Evolutionary conservation across 2,797 vertebrate species (phyloP), one percentile per base, ranked within the genome.

Genomic region (Rhabdophis nuchalis): DNA sequence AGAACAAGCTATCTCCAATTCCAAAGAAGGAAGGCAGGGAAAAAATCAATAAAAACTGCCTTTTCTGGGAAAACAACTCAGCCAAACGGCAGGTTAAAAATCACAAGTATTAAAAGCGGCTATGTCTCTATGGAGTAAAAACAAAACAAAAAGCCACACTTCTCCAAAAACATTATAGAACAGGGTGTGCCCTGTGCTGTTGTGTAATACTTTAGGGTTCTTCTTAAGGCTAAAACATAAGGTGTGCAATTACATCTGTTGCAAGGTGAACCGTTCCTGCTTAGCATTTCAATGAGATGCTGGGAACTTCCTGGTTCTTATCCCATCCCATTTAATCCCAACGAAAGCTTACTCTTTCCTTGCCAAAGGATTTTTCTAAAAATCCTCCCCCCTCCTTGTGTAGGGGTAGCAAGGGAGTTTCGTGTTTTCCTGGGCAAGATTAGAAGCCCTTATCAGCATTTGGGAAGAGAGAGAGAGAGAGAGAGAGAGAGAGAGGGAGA

Each of bases 131-230:
- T 11, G 9, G 25, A 57, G 20, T 9, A 56, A 20, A 87, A 87
- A 36, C 2, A 32, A 20, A 27, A 60, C 20, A 25, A 57, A 57
- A 57, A 18, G 18, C 57, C 46, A 50, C 46, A 50, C 25, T 29
- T 50, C 85, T 29, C n/a, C 20, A 4, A 41, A 56, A 56, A 29
- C 50, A 41, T 7, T 27, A 77, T 90, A 94, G 88, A 93, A 92
- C 90, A 87, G 72, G 61, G 89, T 88, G 89, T 94, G 91, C 72
- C 56, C 60, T 57, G 90, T 14, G 23, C 27, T 95, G 92, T 91
- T 90, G 41, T 92, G 94, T 85, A 94, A 94, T 94, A 92, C 91
- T 94, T 91, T 93, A 95, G 95, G 88, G 85, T 50, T 93, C 16
- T 87, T 94, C 58, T 92, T 52, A 88, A 93, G 32, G 53, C 53